Base-by-base conservation (phyloP, 1,140 invertebrate genomes). In the Adelges cooleyi region DNA sequence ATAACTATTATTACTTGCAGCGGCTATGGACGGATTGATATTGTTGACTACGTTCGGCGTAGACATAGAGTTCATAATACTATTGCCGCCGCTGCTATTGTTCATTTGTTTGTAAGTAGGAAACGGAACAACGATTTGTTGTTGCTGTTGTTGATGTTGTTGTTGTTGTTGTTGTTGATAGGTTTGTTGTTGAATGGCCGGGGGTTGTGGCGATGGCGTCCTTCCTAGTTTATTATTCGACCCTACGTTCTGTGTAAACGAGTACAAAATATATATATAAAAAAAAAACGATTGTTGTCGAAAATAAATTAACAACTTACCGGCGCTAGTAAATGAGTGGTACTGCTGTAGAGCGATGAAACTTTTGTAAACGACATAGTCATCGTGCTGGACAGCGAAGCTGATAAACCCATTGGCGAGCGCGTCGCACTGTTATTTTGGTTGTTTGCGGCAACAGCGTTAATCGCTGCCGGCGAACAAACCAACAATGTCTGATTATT, bases 401-500 rank as follows among this genome's bases (percentile, higher is more conserved):
- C 9, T 20, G 53, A 2, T 23, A 22, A 56, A 6, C 5, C 5
- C 18, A 15, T 48, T 17, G 44, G 5, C 10, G 56, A n/a, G 46
- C 25, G 25, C 29, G 42, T 62, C 23, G 44, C 23, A 48, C 40
- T 44, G 29, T 33, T 33, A n/a, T 62, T 48, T 15, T 62, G 56
- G 22, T 62, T 62, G 25, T 33, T 48, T 20, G 1, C 51, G 18
- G 3, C 22, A 42, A 46, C 18, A 29, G 23, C 25, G 22, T 62
- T 62, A 18, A 59, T 46, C 18, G 54, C 20, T 13, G 40, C 23
- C 46, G 40, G 54, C 0, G 56, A 62, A 48, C 56, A 62, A 62
- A 62, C 56, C 11, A 62, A 62, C 46, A 62, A 62, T 48, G 56
- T 48, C 33, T 46, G 56, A 11, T 48, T 46, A 62, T 25, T 33